Evolutionary conservation across 2,888 invertebrate species (phyloP).

Genomic region (Drosophila kanekoi): DNA sequence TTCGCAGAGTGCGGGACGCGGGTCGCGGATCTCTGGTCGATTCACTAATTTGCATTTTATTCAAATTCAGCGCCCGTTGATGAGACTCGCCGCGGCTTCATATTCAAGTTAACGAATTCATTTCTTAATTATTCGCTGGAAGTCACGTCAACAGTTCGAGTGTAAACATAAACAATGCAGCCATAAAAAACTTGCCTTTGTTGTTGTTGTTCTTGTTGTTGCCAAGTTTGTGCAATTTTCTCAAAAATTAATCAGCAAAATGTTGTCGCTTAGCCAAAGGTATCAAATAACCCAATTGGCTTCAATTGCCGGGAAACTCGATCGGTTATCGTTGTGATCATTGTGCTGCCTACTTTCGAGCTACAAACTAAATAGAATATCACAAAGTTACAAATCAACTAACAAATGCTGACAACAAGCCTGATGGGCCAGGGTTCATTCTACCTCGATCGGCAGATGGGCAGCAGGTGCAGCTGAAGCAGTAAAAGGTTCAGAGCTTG

Average conservation of each 20-base stretch:
- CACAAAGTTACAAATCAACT: neutral
- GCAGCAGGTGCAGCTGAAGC: slow-evolving; percentile 51
- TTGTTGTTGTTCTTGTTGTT: slow-evolving; percentile 9
- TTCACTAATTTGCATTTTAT: slow-evolving; percentile 65
- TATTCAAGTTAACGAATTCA: slow-evolving; percentile 51
- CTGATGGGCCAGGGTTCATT: slow-evolving; percentile 1
- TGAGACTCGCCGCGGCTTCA: slow-evolving; percentile 15
- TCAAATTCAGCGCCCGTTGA: slow-evolving; percentile 26
- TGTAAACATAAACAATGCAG: slow-evolving; percentile 31
- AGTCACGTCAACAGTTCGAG: slow-evolving; percentile 48
- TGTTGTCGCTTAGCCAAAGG: slow-evolving; percentile 43
- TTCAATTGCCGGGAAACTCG: slow-evolving; percentile 42
- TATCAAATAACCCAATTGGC: slow-evolving; percentile 45
- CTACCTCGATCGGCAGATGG: neutral
- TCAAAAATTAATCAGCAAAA: slow-evolving; percentile 70
- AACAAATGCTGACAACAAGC: neutral
- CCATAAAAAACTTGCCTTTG: slow-evolving; percentile 21
- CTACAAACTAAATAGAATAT: neutral
- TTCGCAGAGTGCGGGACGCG: slow-evolving; percentile 10
- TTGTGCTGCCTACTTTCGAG: slow-evolving; percentile 33
- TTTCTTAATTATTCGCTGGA: slow-evolving; percentile 68
- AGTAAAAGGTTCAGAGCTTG: slow-evolving; percentile 20
- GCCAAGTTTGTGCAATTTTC: slow-evolving; percentile 58
- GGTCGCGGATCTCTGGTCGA: slow-evolving; percentile 18
- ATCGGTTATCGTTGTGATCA: neutral